phyloP scores from a whole-genome alignment of 2,113 vertebrate species.

The Etia nguti region DNA sequence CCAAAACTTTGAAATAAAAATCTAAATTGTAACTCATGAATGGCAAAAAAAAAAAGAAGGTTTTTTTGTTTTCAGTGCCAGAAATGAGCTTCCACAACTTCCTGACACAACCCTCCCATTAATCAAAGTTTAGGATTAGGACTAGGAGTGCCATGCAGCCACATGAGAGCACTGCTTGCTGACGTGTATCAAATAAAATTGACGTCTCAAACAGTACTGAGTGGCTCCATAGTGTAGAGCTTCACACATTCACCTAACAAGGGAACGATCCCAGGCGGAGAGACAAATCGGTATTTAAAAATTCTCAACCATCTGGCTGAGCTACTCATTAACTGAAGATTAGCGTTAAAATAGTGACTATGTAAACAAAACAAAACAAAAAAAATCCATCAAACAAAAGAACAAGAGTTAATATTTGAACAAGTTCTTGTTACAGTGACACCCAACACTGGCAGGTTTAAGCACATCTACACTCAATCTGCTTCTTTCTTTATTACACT shows the following conservation, averaged over 20 bases:
- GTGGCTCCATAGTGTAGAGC: background rate
- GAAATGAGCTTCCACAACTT: background rate
- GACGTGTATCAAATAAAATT: background rate
- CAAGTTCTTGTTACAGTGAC: background rate
- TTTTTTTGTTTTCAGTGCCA: too few species aligned
- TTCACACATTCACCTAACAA: background rate
- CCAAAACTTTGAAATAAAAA: background rate
- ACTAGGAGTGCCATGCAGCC: background rate
- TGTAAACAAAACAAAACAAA: background rate
- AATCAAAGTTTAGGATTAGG: background rate
- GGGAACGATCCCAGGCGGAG: background rate
- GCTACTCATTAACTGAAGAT: background rate
- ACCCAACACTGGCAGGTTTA: background rate
- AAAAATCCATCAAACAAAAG: background rate
- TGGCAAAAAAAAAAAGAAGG: background rate
- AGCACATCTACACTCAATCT: background rate
- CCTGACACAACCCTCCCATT: background rate
- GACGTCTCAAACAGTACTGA: background rate
- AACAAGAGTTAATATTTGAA: background rate
- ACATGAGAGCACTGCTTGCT: background rate
- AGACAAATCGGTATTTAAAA: background rate
- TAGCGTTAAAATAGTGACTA: background rate
- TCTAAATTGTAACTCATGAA: background rate
- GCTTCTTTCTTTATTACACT: background rate
- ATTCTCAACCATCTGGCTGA: background rate